Evolutionary conservation across 2,888 invertebrate genomes (phyloP).

Genomic region (Tipula lateralis): DNA sequence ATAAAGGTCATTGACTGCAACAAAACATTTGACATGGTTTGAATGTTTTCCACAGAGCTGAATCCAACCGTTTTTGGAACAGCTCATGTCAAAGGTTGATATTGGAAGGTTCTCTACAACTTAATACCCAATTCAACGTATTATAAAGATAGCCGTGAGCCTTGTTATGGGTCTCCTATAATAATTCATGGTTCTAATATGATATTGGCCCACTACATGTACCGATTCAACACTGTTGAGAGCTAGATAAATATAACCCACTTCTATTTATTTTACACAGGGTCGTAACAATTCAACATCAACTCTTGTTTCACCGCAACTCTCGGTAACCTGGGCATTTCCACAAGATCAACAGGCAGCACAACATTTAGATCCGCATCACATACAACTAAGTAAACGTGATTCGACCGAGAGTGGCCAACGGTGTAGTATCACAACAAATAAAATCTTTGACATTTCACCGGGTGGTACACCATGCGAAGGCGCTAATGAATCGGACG

Average conservation of each 20-base stretch:
- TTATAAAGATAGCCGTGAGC: too few relatives aligned
- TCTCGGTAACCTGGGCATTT: constrained; percentile 49
- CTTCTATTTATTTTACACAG: background rate
- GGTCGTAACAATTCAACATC: constrained; percentile 16
- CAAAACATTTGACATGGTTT: too few relatives aligned
- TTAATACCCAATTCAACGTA: too few relatives aligned
- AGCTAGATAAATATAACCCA: background rate
- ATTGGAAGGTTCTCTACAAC: too few relatives aligned
- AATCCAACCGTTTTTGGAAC: too few relatives aligned
- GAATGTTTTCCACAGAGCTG: too few relatives aligned
- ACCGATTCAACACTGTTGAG: too few relatives aligned
- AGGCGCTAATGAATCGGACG: constrained; percentile 40
- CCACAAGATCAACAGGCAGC: constrained; percentile 41
- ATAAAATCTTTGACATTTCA: background rate
- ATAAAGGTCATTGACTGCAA: too few relatives aligned
- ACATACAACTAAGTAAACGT: background rate
- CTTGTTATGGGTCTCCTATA: too few relatives aligned
- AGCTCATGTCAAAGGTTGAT: too few relatives aligned
- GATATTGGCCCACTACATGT: too few relatives aligned
- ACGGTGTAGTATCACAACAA: background rate
- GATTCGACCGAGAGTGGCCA: background rate
- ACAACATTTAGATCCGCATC: constrained; percentile 37
- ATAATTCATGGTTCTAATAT: too few relatives aligned
- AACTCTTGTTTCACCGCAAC: constrained; percentile 43
- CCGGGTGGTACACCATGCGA: background rate